Base-by-base conservation (phyloP, 1,140 invertebrate species). In the Hestina assimilis region DNA sequence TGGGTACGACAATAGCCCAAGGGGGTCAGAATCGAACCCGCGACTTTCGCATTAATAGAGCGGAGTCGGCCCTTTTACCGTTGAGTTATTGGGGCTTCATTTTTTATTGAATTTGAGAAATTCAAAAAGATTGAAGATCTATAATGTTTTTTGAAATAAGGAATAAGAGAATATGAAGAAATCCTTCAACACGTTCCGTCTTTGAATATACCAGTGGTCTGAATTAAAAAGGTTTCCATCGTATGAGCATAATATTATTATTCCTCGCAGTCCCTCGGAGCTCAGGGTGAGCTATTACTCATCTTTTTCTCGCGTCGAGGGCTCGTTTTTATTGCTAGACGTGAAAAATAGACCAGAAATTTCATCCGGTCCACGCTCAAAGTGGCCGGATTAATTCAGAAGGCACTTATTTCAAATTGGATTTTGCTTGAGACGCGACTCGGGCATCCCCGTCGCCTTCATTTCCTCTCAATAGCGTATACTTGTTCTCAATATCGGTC, bases 351-450 rank as follows among this genome's bases (percentile, higher is more conserved):
- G n/a, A 82, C 74, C 83, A 84, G 80, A 84, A 86, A 82, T 82
- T 84, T 83, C 81, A 82, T 75, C 72, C 76, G 72, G 79, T 76
- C 70, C 70, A n/a, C n/a, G 76, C 60, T 78, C 79, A 79, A 83
- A 86, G 82, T 84, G 79, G 77, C 69, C 65, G 83, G 83, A 87
- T 87, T 87, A 84, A 87, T 87, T 87, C 83, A 79, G 72, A 75
- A 75, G 79, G 83, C 83, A 87, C 81, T 87, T 87, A 87, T 84
- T 83, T 84, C 83, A 84, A 87, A 87, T 87, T 84, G 83, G 80
- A 84, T 84, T 87, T 82, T 68, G 66, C 64, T 78, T 67, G 65
- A 69, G 70, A 63, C 63, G 67, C 69, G 68, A 69, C 63, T 72
- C 62, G 56, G 55, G 56, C 64, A 59, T 62, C 58, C 52, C 56